Conservation (phyloP, 2,797 vertebrate species). For the Malurus leucopterus region DNA sequence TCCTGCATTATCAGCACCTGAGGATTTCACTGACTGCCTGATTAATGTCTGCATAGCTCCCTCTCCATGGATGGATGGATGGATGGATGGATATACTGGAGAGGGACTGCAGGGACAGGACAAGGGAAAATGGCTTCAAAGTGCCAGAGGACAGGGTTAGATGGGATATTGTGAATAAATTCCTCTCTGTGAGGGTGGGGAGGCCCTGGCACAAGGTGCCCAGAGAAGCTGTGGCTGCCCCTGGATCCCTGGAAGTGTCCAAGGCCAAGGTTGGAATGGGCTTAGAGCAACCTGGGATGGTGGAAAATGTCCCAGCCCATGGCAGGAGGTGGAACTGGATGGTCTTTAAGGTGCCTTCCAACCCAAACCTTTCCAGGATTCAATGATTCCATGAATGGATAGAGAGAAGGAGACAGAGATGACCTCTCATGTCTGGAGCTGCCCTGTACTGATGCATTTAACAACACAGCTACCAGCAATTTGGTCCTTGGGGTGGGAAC, state of each 20-base stretch:
- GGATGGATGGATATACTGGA: neutral
- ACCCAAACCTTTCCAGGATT: neutral
- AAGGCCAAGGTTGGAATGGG: neutral
- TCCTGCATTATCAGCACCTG: conserved; percentile 1
- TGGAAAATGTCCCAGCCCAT: neutral
- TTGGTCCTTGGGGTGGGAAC: neutral
- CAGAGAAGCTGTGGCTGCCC: neutral
- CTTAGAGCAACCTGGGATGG: neutral
- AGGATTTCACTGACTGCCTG: neutral
- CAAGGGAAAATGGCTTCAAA: neutral
- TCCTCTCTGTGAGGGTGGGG: neutral
- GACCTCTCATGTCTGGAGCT: accelerated
- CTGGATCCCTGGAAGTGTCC: neutral
- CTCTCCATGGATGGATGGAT: neutral
- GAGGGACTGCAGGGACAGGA: neutral
- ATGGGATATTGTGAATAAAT: neutral
- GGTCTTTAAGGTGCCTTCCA: neutral
- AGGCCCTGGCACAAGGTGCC: neutral
- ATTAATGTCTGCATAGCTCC: neutral
- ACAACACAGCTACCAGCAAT: neutral
- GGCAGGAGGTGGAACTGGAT: neutral
- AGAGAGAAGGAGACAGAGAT: neutral
- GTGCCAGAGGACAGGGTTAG: neutral
- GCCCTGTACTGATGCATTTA: neutral
- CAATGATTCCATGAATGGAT: neutral